Base-by-base conservation (phyloP, 2,113 vertebrate species). In the Semicossyphus pulcher region DNA sequence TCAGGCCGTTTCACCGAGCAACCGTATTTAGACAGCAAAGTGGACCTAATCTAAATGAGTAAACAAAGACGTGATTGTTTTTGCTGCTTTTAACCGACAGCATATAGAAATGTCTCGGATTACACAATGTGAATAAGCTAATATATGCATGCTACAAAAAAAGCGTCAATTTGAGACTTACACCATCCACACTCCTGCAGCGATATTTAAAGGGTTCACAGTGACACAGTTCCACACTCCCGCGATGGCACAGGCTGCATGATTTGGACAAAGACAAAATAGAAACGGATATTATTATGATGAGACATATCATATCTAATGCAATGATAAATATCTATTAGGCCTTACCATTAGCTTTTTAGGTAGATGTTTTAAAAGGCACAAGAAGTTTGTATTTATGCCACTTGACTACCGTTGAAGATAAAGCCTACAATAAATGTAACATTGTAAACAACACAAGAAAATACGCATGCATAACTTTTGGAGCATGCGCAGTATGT, bases 131-230 rank as follows among this genome's bases (percentile, higher is more conserved):
- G 10, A 75, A 57, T 15, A 11, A 47, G 21, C 9, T 36, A 4
- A 58, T 58, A 8, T 7, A 45, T 65, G 28, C 3, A 29, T 8
- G 44, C 6, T 18, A 28, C 9, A 21, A 47, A 37, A 20, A 23
- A 60, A 18, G 28, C 11, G 12, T 11, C 16, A 16, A 41, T 39
- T 9, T 4, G 59, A 44, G 31, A 95, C 98, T 98, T 94, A 99
- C 98, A 99, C 94, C 98, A 99, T 99, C 96, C 97, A 99, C 25
- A 97, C 96, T 2, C 98, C 98, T 0, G 97, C 98, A 0, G 95
- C 97, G 0, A 99, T 98, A 90, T 98, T 97, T 86, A 99, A 86
- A 25, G 98, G 97, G 88, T 98, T 94, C 81, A 99, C 92, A 25
- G 97, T 98, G 85, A 99, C 86, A 14, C 97, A 99, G 90, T 92